phyloP scores from a whole-genome alignment of 2,113 vertebrate species.

The Colaptes auratus region DNA sequence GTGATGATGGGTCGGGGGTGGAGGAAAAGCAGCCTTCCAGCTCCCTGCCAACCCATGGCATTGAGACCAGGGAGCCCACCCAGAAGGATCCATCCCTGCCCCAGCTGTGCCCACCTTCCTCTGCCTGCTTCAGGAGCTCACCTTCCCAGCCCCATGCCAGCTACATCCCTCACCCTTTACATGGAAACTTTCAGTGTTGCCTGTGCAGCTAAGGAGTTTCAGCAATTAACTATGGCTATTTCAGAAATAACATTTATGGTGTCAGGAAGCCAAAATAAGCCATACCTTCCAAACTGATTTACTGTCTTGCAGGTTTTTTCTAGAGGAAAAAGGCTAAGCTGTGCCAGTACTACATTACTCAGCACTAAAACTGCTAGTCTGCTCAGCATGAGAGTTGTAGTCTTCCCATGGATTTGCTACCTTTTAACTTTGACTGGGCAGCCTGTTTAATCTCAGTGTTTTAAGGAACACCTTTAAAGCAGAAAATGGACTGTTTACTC shows the following conservation, averaged over 20 bases:
- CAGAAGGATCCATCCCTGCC: neutral
- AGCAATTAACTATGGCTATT: conserved; percentile 29
- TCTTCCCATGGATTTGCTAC: neutral
- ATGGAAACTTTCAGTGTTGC: neutral
- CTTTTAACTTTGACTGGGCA: neutral
- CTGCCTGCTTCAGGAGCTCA: neutral
- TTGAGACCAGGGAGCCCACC: neutral
- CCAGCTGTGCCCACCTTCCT: neutral
- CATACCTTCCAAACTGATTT: conserved; percentile 49
- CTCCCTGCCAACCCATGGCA: neutral
- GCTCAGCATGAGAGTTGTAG: neutral
- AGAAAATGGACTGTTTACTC: neutral
- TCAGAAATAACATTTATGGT: conserved; percentile 54
- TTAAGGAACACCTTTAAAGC: neutral
- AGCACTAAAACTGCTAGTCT: neutral
- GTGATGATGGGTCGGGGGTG: rapidly evolving
- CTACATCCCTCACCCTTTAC: neutral
- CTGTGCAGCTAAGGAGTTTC: neutral
- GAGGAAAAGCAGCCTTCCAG: rapidly evolving
- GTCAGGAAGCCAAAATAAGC: conserved; percentile 35
- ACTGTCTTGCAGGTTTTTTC: conserved; percentile 14
- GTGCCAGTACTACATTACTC: neutral
- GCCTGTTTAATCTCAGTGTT: neutral
- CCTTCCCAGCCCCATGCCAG: rapidly evolving
- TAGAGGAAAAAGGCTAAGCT: neutral